Percentiles rank a stretch among this genome's conserved stretches.
These are phyloP conservation scores for Penaeus japonicus DNA, from an alignment of 1,140 invertebrate genomes.

Conservation along the genomic window DNA sequence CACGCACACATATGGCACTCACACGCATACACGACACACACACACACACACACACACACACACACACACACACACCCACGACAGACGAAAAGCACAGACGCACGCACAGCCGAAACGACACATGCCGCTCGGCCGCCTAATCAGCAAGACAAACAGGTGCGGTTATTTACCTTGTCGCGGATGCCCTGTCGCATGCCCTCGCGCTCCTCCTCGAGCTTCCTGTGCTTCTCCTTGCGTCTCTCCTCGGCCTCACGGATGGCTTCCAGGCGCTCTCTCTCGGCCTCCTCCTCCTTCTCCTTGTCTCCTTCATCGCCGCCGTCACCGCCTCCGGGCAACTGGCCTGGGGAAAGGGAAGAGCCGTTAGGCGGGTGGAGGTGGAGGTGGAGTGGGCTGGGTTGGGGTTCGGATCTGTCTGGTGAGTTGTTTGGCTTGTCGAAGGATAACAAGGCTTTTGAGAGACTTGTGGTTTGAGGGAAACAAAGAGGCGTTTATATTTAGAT, in stretches of 20 bases:
- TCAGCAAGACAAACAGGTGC: background rate
- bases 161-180: slow-evolving; percentile 85
- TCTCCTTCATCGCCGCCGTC: slow-evolving; percentile 48
- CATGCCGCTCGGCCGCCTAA: no score
- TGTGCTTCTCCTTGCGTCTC: slow-evolving; percentile 93
- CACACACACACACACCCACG: no score
- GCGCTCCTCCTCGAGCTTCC: slow-evolving; percentile 97
- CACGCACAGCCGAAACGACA: no score
- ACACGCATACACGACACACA: no score
- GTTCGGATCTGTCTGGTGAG: no score
- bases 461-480: background rate
- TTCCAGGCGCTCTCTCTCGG: slow-evolving; percentile 64
- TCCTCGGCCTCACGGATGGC: slow-evolving; percentile 94
- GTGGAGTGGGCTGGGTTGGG: background rate
- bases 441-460: no score
- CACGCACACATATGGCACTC: no score
- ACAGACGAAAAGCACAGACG: no score
- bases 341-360: background rate
- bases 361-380: background rate
- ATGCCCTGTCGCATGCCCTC: slow-evolving; percentile 98
- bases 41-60: no score
- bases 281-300: slow-evolving; percentile 52
- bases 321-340: slow-evolving; percentile 47
- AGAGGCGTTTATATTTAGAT: background rate
- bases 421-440: no score